These are phyloP conservation scores for Phalloptychus januarius DNA, from an alignment of 2,797 vertebrate genomes.

Conservation along the genomic window DNA sequence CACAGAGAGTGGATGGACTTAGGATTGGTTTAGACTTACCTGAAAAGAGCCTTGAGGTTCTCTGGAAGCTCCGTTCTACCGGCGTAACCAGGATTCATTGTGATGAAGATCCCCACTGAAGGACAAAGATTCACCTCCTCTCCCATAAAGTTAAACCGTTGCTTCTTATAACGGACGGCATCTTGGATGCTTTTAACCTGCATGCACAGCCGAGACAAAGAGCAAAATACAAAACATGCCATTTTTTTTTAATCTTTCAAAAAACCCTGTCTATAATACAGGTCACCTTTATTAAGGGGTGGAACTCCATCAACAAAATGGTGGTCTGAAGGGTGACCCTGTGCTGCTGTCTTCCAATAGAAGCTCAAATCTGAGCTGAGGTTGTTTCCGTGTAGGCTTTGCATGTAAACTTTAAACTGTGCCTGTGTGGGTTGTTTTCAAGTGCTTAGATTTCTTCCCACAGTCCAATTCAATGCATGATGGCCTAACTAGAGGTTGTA, in stretches of 20 bases:
- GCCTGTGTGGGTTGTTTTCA: background rate
- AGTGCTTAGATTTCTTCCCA: background rate
- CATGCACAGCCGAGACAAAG: background rate
- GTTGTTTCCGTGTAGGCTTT: background rate
- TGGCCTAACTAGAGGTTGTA: background rate
- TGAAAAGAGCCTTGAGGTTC: slow-evolving; percentile 96
- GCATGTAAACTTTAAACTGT: background rate
- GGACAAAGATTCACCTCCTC: slow-evolving; percentile 91
- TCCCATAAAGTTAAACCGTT: slow-evolving; percentile 91
- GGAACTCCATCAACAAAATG: background rate
- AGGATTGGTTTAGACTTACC: slow-evolving; percentile 45
- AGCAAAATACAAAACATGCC: background rate
- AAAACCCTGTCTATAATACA: too few relatives aligned
- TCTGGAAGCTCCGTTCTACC: slow-evolving; percentile 95
- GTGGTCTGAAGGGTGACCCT: background rate
- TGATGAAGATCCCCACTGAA: slow-evolving; percentile 97
- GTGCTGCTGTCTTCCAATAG: too few relatives aligned
- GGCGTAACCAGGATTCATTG: slow-evolving; percentile 97
- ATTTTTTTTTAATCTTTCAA: background rate
- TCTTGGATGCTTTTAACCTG: slow-evolving; percentile 98
- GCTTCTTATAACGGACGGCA: slow-evolving; percentile 92
- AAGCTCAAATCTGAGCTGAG: background rate
- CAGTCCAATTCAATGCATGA: background rate
- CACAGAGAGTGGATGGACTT: background rate
- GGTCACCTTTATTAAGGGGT: background rate